Evolutionary conservation across 2,888 invertebrate species (phyloP), one percentile per base, ranked within the genome.

Genomic region (Philhelius pedissequus): DNA sequence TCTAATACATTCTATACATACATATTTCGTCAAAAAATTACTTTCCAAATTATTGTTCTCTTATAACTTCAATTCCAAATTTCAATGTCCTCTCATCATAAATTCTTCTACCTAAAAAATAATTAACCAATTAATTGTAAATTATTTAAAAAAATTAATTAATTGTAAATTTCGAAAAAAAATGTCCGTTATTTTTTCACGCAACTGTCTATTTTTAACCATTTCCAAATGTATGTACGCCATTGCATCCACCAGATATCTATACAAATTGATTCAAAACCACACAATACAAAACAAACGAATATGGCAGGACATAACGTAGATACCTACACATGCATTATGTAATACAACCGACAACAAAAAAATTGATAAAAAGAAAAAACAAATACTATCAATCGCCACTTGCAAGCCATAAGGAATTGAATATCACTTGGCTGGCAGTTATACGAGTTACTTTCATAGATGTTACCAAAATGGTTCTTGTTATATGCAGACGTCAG

Each of bases 391-490:
- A 84, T 70, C 79, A 84, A 84, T 84, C 83, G 83, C 75, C 83
- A 80, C 84, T 84, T 79, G 79, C 45, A 79, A 45, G 52, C 54
- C 20, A 48, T 48, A 52, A 75, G 32, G 60, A 79, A 79, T 84
- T 79, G 69, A 84, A 84, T 79, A 84, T 79, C 75, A 71, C 75
- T 84, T 84, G 84, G 64, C 74, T 64, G 48, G 70, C 69, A 71
- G 75, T 80, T 62, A 62, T 76, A 80, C 75, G 80, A 84, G 80
- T 68, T 71, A 80, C 52, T 71, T 84, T 71, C 70, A 76, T 66
- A 71, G 25, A 45, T 68, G 6, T 73, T 50, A 58, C 38, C 27
- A 54, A 70, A 71, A 75, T 75, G 75, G 75, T 76, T 68, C 75
- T 50, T 32, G 56, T 68, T n/a, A n/a, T n/a, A n/a, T 74, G 68